Percentiles rank a stretch among this genome's conserved stretches.
Conservation (phyloP, 2,797 vertebrate species). For the Tolypeutes matacus region DNA sequence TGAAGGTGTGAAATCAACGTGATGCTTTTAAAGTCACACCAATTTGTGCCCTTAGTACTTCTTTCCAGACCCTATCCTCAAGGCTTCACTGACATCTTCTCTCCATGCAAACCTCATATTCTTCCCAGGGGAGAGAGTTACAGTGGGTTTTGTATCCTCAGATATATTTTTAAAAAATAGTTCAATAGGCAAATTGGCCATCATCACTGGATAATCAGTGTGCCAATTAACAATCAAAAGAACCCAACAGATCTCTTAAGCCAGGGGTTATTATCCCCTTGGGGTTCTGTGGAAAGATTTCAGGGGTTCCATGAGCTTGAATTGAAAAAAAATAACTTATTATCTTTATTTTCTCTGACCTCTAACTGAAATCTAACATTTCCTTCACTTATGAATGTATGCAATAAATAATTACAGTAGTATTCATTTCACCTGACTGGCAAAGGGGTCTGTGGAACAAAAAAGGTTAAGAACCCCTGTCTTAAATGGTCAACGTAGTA, state of each 20-base stretch:
- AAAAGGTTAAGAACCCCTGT: too few relatives aligned
- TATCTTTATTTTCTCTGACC: too few relatives aligned
- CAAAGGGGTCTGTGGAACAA: too few relatives aligned
- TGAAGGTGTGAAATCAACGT: constrained; percentile 47
- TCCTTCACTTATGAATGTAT: too few relatives aligned
- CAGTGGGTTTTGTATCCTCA: constrained; percentile 22
- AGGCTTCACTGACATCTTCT: neutral
- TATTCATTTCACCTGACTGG: too few relatives aligned
- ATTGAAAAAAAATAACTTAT: too few relatives aligned
- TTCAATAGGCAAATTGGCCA: constrained; percentile 56
- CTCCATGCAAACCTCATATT: constrained; percentile 24
- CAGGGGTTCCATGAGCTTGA: too few relatives aligned
- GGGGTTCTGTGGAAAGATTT: too few relatives aligned
- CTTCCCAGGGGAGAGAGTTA: constrained; percentile 48
- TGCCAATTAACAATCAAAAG: constrained; percentile 51
- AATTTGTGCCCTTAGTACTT: constrained; percentile 54
- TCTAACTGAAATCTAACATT: too few relatives aligned
- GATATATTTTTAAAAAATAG: neutral
- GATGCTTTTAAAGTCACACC: constrained; percentile 45
- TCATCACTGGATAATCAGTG: constrained; percentile 52
- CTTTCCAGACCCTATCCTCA: constrained; percentile 31
- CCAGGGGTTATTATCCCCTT: too few relatives aligned
- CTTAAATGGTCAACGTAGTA: constrained; percentile 29
- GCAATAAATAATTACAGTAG: too few relatives aligned
- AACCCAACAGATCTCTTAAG: neutral